Evolutionary conservation across 2,797 vertebrate species (phyloP), one percentile per base, ranked within the genome.

Genomic region (Pelodytes ibericus): DNA sequence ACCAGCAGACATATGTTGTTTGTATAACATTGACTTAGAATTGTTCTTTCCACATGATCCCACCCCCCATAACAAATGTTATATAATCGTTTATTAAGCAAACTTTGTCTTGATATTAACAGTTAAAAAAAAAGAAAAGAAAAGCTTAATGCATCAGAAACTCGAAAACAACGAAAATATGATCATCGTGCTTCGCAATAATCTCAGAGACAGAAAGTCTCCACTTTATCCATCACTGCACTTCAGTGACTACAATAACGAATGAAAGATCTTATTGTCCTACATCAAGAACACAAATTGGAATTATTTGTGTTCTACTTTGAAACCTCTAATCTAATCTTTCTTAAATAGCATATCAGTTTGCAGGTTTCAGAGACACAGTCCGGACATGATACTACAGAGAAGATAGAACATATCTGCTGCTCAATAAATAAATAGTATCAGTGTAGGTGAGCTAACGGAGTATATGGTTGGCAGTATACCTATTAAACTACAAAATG

Each of bases 181-280:
- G 18, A 31, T 30, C 58, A n/a, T n/a, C 58, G n/a, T 61, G 58
- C 33, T 61, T 31, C 31, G 29, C 58, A 31, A 61, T 61, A 13
- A 61, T 61, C 27, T 16, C 27, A 18, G 58, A 30, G 58, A 61
- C 58, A 27, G 58, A 59, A 15, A 10, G 57, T 59, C 57, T 59
- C 25, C 57, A 8, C 51, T 36, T 13, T 36, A 2, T 25, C 57
- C 15, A 25, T 24, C 57, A 5, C 25, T 27, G 1, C 58, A 61
- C 27, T 61, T 29, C 27, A 20, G 6, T 18, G 58, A 61, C 20
- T 31, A 5, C 29, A 30, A 2, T 61, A 58, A 58, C 27, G 29
- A 61, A 59, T 29, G 22, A 27, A 61, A 7, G 29, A 61, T 61
- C 58, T 61, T 27, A 61, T 61, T 61, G 58, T 31, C 13, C 18